Percentiles rank a stretch among this genome's conserved stretches.
Evolutionary conservation across 2,113 vertebrate genomes (phyloP).

Genomic region (Psettodes erumei): DNA sequence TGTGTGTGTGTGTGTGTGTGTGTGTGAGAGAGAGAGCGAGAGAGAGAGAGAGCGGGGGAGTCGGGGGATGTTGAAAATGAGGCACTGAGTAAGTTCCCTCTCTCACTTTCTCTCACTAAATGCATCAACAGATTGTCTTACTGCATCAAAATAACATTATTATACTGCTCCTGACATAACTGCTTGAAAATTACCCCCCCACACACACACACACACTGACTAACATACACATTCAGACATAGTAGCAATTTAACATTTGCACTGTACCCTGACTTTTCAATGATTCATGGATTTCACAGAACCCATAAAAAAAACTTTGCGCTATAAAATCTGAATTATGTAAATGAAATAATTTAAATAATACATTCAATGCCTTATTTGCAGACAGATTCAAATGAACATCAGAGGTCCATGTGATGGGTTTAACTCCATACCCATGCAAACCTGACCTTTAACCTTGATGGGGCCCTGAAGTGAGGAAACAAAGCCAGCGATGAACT

Average conservation of each 20-base stretch:
- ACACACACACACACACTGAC: neutral
- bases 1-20: neutral
- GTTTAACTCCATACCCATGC: too few relatives aligned
- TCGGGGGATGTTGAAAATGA: constrained; percentile 11
- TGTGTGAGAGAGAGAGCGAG: neutral
- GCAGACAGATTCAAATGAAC: too few relatives aligned
- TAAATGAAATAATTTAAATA: neutral
- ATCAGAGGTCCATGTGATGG: too few relatives aligned
- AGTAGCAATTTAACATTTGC: constrained; percentile 14
- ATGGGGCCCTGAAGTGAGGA: neutral
- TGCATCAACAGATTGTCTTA: constrained; percentile 58
- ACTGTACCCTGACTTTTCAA: constrained; percentile 4
- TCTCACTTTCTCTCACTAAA: constrained; percentile 27
- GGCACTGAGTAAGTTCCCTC: constrained; percentile 19
- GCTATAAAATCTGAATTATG: constrained; percentile 2
- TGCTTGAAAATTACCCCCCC: constrained; percentile 27
- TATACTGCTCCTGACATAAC: constrained; percentile 38
- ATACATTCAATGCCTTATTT: too few relatives aligned
- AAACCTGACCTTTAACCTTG: too few relatives aligned
- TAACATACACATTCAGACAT: neutral
- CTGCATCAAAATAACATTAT: constrained; percentile 39
- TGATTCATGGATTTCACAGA: constrained; percentile 36
- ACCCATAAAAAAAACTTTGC: neutral
- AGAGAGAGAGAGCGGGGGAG: neutral
- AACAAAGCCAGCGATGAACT: neutral